Percentiles rank a stretch among this genome's conserved stretches.
Evolutionary conservation across 2,113 vertebrate species (phyloP).

Genomic region (Notechis scutatus): DNA sequence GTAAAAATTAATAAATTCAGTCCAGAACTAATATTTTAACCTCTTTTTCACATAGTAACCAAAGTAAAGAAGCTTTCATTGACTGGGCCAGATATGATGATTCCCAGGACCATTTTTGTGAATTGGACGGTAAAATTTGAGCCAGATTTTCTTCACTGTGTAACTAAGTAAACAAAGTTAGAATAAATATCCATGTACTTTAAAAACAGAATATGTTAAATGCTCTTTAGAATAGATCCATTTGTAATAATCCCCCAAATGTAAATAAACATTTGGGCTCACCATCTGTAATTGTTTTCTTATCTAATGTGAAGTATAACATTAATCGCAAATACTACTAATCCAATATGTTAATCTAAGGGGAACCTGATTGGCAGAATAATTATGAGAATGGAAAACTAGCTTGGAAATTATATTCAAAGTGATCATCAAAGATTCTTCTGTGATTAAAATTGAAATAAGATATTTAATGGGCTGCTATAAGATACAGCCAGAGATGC

Average conservation of each 20-base stretch:
- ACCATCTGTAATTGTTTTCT: not conserved
- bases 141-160: not conserved
- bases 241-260: not conserved
- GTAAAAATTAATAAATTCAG: not conserved
- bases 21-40: not conserved
- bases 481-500: not conserved
- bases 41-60: slow-evolving; percentile 75
- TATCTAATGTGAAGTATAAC: not conserved
- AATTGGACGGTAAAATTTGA: slow-evolving; percentile 85
- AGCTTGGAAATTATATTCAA: not conserved
- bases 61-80: slow-evolving; percentile 93
- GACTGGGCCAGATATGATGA: slow-evolving; percentile 97
- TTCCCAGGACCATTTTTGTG: slow-evolving; percentile 96
- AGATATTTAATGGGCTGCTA: not conserved
- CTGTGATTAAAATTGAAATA: not conserved
- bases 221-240: not conserved
- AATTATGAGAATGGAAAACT: not conserved
- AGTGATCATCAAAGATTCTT: not conserved
- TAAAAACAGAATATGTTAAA: not conserved
- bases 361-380: not conserved
- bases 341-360: not conserved
- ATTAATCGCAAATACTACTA: not conserved
- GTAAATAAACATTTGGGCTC: not conserved
- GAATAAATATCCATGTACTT: slow-evolving; percentile 16
- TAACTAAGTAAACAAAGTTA: not conserved